phyloP scores from a whole-genome alignment of 2,113 vertebrate species.

The Nothobranchius kuhntae region DNA sequence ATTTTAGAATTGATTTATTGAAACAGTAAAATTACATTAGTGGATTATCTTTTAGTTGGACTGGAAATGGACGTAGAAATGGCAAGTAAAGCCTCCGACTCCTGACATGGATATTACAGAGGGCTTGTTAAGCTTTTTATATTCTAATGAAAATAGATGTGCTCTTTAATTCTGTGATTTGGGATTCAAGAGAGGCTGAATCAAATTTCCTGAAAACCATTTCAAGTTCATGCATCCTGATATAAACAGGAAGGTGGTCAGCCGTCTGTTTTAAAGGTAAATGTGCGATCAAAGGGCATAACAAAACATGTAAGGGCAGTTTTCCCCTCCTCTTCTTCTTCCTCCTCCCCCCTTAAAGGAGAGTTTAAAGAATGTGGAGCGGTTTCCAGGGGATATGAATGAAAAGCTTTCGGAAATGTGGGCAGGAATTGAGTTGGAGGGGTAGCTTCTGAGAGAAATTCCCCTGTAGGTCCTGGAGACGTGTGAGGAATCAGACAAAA shows the following conservation, averaged over 20 bases:
- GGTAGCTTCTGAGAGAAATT: slow-evolving; percentile 81
- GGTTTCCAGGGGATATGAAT: slow-evolving; percentile 87
- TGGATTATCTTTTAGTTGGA: slow-evolving; percentile 72
- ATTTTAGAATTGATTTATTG: slow-evolving; percentile 19
- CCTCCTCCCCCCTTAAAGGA: slow-evolving; percentile 64
- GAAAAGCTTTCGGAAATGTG: slow-evolving; percentile 85
- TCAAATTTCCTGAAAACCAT: slow-evolving; percentile 44
- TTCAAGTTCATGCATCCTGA: slow-evolving; percentile 70
- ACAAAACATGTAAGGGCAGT: slow-evolving; percentile 74
- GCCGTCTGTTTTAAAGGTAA: slow-evolving; percentile 82
- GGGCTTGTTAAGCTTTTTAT: slow-evolving; percentile 45
- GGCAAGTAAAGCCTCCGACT: slow-evolving; percentile 61
- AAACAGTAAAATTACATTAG: slow-evolving; percentile 74
- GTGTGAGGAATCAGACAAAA: slow-evolving; percentile 80
- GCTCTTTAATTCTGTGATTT: slow-evolving; percentile 67
- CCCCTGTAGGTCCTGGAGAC: slow-evolving; percentile 77
- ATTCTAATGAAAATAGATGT: slow-evolving; percentile 59
- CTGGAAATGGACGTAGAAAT: slow-evolving; percentile 50
- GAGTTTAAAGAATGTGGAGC: slow-evolving; percentile 81
- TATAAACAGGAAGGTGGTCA: slow-evolving; percentile 76
- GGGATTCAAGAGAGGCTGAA: slow-evolving; percentile 63
- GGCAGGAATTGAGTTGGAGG: slow-evolving; percentile 78
- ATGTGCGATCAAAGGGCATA: slow-evolving; percentile 82
- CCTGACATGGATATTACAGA: slow-evolving; percentile 70
- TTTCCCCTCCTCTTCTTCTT: slow-evolving; percentile 15